These are phyloP conservation scores for Spea hammondii DNA, from an alignment of 2,797 vertebrate species.

Conservation along the genomic window DNA sequence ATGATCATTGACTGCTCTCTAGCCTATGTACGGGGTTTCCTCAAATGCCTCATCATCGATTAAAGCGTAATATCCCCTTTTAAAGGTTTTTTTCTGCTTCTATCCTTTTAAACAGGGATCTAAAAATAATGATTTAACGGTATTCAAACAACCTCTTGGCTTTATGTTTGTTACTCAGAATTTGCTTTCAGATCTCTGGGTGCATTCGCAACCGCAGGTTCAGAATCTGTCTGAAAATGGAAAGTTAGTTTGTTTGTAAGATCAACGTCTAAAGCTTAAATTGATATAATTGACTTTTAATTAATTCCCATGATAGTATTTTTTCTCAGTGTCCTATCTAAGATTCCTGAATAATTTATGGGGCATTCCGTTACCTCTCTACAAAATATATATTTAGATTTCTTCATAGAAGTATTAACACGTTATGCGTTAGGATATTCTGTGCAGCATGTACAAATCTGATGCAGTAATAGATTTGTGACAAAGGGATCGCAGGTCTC, in stretches of 20 bases:
- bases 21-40: too few species aligned
- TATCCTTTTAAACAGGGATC: too few species aligned
- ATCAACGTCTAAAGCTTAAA: constrained; percentile 79
- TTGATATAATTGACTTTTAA: constrained; percentile 91
- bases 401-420: constrained; percentile 32
- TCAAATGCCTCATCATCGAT: too few species aligned
- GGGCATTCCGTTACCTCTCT: constrained; percentile 67
- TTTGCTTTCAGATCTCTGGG: constrained; percentile 4
- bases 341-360: constrained; percentile 78
- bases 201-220: background rate
- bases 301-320: constrained; percentile 84
- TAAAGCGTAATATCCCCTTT: too few species aligned
- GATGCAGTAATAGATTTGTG: too few species aligned
- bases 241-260: constrained; percentile 52
- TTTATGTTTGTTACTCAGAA: constrained; percentile 2
- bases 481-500: too few species aligned
- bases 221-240: background rate
- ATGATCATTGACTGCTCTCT: too few species aligned
- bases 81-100: too few species aligned
- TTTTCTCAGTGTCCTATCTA: constrained; percentile 78
- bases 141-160: too few species aligned
- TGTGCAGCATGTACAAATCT: too few species aligned
- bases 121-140: too few species aligned
- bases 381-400: constrained; percentile 25
- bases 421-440: background rate